Percentiles rank a stretch among this genome's conserved stretches.
Evolutionary conservation across 2,888 invertebrate genomes (phyloP).

Genomic region (Cynaeus angustus): DNA sequence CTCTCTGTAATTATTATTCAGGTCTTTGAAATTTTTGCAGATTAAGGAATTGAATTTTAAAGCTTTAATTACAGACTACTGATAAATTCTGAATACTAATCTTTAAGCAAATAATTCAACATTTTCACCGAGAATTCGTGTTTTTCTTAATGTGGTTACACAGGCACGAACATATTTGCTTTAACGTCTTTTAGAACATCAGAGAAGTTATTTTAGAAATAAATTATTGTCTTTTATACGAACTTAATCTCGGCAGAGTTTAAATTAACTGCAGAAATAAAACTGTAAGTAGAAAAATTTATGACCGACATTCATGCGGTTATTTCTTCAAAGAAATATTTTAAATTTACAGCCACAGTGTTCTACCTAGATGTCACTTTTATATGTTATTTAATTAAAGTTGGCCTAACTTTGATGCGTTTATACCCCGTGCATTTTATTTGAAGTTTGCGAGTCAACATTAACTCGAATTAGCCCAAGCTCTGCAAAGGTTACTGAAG

Average conservation of each 20-base stretch:
- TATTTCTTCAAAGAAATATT: slow-evolving; percentile 2
- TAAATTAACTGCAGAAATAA: slow-evolving; percentile 2
- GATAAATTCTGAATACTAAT: slow-evolving; percentile 25
- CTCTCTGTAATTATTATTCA: slow-evolving; percentile 7
- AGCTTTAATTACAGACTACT: slow-evolving; percentile 26
- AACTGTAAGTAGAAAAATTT: background rate
- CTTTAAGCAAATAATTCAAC: slow-evolving; percentile 11
- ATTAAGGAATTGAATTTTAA: slow-evolving; percentile 18
- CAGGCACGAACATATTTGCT: slow-evolving; percentile 17
- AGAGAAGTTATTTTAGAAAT: slow-evolving; percentile 1
- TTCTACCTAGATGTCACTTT: no score
- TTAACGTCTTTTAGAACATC: slow-evolving; percentile 4
- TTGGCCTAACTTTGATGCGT: no score
- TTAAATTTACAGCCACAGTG: no score
- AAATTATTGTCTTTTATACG: slow-evolving; percentile 9
- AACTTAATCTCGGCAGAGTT: background rate
- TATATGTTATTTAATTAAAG: no score
- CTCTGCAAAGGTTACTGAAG: slow-evolving; percentile 3
- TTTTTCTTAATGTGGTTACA: slow-evolving; percentile 11
- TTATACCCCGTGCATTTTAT: no score
- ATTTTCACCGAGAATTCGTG: slow-evolving; percentile 4
- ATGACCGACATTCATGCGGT: background rate
- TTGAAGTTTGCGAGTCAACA: background rate
- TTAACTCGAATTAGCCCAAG: slow-evolving; percentile 5
- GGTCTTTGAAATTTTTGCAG: slow-evolving; percentile 11